Conservation (phyloP, 2,113 vertebrate species). For the Pygathrix nemaeus region DNA sequence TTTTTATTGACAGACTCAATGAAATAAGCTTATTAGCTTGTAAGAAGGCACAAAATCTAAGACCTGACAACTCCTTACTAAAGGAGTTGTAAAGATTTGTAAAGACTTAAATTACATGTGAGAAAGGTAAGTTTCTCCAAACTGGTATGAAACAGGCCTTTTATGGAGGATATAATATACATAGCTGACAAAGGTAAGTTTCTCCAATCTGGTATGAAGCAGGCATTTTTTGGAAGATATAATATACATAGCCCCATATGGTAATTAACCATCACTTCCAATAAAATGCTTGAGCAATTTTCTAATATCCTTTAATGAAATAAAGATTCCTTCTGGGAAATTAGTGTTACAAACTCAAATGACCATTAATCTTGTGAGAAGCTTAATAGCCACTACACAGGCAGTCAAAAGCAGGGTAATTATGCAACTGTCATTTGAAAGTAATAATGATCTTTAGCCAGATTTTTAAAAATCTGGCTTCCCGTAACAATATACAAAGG, state of each 20-base stretch:
- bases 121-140: slow-evolving; percentile 18
- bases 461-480: neutral
- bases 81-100: neutral
- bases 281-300: slow-evolving; percentile 40
- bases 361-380: neutral
- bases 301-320: slow-evolving; percentile 36
- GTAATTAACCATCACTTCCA: neutral
- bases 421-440: neutral
- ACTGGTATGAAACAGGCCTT: neutral
- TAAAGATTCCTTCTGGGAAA: slow-evolving; percentile 30
- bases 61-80: neutral
- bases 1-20: neutral
- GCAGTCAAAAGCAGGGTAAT: neutral
- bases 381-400: neutral
- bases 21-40: neutral
- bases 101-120: neutral
- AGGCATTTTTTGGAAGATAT: neutral
- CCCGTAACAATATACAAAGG: neutral
- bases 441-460: slow-evolving; percentile 17
- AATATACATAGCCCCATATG: neutral
- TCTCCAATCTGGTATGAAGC: neutral
- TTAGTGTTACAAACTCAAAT: neutral
- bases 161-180: neutral
- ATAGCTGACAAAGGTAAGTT: neutral
- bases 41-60: neutral